Base-by-base conservation (phyloP, 1,140 invertebrate species). In the Drosophila nigromelanica region DNA sequence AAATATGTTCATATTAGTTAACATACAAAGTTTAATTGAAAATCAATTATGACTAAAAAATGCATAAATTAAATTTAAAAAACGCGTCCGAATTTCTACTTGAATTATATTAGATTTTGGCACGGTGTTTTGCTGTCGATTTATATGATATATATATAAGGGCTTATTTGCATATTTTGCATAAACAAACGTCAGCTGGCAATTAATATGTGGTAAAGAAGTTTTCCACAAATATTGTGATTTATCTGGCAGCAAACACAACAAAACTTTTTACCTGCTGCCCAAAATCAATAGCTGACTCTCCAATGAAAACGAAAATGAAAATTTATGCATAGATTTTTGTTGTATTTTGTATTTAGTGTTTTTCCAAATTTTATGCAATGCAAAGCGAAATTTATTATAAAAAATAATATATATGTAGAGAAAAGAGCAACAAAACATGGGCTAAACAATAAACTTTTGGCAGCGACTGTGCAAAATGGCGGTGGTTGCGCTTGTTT, bases 381-480 rank as follows among this genome's bases (percentile, higher is more conserved):
- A 75, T 69, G 66, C 33, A 43, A 72, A 58, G 50, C 47, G 42
- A 67, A 75, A 75, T 78, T 78, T 78, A 86, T 72, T 78, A 67
- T 73, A 51, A 78, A 81, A 72, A 52, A 50, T 60, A 75, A 48
- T 51, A 15, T 18, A 18, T 18, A 35, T 40, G 6, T 40, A 60
- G 69, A 12, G 11, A 64, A 27, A 35, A 35, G n/a, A 54, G 15
- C 37, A 52, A 35, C 68, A 56, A 15, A 47, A 47, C 66, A 70
- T 37, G 15, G 70, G 59, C 72, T 70, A 58, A 82, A 82, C 82
- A 82, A 78, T 73, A 61, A 87, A 86, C 78, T 87, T 87, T 82
- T 62, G n/a, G 27, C 60, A 78, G 71, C 67, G 75, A 76, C 63
- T 87, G 73, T 77, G 58, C 45, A 33, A 47, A n/a, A n/a, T 78